A percentile compares a stretch with the other conserved stretches of the same genome.
Conservation (phyloP, 2,888 invertebrate species). For the Drosophila seclusa region DNA sequence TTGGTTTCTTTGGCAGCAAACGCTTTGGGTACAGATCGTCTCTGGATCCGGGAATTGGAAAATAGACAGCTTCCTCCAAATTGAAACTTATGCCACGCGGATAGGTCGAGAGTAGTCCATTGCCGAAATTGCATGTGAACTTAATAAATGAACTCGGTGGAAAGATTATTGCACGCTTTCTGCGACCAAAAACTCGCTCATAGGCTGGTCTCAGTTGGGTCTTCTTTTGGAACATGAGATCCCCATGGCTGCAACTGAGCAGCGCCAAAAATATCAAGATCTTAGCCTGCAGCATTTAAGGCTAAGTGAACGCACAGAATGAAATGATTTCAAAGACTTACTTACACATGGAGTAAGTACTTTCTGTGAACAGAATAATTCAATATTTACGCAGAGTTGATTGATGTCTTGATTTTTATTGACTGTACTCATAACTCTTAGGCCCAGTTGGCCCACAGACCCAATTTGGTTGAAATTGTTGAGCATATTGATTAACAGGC, state of each 20-base stretch:
- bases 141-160: conserved; percentile 79
- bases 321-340: conserved; percentile 30
- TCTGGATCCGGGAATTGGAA: conserved; percentile 71
- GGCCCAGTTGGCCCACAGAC: conserved; percentile 43
- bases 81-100: conserved; percentile 77
- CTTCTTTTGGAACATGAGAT: neutral
- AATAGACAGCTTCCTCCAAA: conserved; percentile 79
- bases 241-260: conserved; percentile 20
- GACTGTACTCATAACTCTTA: conserved; percentile 31
- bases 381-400: conserved; percentile 61
- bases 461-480: conserved; percentile 41
- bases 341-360: conserved; percentile 31
- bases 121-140: conserved; percentile 74
- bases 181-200: conserved; percentile 67
- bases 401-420: conserved; percentile 70
- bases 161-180: conserved; percentile 78
- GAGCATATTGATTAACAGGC: conserved; percentile 18
- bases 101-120: conserved; percentile 71
- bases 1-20: conserved; percentile 65
- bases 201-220: conserved; percentile 30
- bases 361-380: conserved; percentile 49
- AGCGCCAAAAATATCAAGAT: conserved; percentile 43
- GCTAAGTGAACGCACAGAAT: neutral
- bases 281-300: conserved; percentile 48
- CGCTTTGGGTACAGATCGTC: conserved; percentile 80